Conservation (phyloP, 1,140 invertebrate species). For the Brachionus manjavacas region DNA sequence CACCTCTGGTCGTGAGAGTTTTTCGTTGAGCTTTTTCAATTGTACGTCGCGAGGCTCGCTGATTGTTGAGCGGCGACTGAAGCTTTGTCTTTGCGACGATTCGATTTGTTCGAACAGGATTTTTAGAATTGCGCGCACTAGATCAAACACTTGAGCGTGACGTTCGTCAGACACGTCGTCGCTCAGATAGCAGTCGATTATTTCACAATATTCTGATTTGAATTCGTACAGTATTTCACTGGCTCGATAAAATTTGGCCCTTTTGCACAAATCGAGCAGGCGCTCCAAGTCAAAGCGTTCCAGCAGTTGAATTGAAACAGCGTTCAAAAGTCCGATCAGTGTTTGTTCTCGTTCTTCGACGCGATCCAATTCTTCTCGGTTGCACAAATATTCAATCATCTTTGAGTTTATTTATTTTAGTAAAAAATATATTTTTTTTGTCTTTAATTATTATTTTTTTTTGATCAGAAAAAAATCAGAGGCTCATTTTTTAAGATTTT, state of each 20-base stretch:
- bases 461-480: no score
- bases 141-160: slow-evolving; percentile 14
- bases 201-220: slow-evolving; percentile 61
- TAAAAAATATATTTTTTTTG: background rate
- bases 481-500: no score
- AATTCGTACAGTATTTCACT: slow-evolving; percentile 64
- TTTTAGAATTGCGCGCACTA: background rate
- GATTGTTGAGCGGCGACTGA: background rate
- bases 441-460: no score
- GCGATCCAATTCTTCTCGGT: slow-evolving; percentile 58
- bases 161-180: slow-evolving; percentile 50
- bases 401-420: slow-evolving; percentile 49
- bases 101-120: slow-evolving; percentile 44
- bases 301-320: slow-evolving; percentile 58
- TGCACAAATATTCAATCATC: slow-evolving; percentile 41
- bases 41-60: slow-evolving; percentile 5
- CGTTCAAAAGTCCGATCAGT: slow-evolving; percentile 62
- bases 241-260: slow-evolving; percentile 66
- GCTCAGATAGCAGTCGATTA: slow-evolving; percentile 62
- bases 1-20: background rate
- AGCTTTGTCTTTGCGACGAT: background rate
- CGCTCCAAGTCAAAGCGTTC: slow-evolving; percentile 62
- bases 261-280: slow-evolving; percentile 63
- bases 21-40: slow-evolving; percentile 37
- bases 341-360: slow-evolving; percentile 73